Conservation (phyloP, 1,140 invertebrate genomes). For the Stegodyphus mimosarum region DNA sequence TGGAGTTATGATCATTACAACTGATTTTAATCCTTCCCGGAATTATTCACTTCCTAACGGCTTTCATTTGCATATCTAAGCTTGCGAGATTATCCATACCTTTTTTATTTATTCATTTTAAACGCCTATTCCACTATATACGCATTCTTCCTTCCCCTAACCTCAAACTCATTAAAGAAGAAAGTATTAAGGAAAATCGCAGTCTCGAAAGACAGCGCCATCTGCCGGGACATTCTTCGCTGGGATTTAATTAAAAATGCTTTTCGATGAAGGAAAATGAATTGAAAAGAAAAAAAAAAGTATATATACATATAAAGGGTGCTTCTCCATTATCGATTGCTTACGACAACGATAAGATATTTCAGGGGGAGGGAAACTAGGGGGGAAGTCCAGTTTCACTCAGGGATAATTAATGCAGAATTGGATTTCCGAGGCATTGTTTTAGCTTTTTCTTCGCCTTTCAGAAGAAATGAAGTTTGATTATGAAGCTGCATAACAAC, state of each 20-base stretch:
- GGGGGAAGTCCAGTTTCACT: background rate
- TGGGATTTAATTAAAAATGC: conserved; percentile 53
- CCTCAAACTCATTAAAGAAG: conserved; percentile 46
- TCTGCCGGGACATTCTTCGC: conserved; percentile 46
- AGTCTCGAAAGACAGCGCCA: conserved; percentile 30
- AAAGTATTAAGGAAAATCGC: conserved; percentile 39
- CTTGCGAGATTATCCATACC: conserved; percentile 24
- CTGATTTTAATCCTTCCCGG: conserved; percentile 40
- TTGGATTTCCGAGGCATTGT: background rate
- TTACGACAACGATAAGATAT: conserved; percentile 13
- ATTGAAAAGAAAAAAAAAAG: background rate
- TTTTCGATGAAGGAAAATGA: conserved; percentile 1
- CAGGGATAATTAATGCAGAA: background rate
- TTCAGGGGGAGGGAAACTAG: background rate
- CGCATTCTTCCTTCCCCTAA: background rate
- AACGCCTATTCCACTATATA: background rate
- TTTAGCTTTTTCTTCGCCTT: background rate
- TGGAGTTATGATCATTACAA: conserved; percentile 27
- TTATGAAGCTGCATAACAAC: background rate
- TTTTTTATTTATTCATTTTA: background rate
- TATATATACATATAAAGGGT: background rate
- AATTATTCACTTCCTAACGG: conserved; percentile 42
- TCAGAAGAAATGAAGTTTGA: conserved; percentile 5
- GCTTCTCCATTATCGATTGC: conserved; percentile 20
- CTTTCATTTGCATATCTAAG: conserved; percentile 48